Conservation (phyloP, 1,140 invertebrate genomes). For the Drosophila takahashii region DNA sequence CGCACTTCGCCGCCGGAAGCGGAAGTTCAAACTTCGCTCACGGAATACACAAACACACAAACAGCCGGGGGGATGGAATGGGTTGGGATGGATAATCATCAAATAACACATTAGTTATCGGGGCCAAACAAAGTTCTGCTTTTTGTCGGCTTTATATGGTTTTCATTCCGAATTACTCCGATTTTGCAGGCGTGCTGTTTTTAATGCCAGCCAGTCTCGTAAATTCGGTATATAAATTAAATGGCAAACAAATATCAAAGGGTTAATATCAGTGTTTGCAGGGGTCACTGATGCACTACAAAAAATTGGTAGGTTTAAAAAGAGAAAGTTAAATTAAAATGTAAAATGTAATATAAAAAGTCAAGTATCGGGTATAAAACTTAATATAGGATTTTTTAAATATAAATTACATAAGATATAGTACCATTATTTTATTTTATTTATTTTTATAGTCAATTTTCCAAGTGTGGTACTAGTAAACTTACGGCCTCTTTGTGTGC, state of each 20-base stretch:
- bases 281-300: conserved; percentile 24
- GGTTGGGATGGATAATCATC: conserved; percentile 48
- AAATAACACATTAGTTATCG: conserved; percentile 69
- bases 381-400: neutral
- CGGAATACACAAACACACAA: conserved; percentile 58
- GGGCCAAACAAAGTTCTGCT: conserved; percentile 50
- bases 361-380: too few species aligned
- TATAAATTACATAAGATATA: too few species aligned
- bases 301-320: neutral
- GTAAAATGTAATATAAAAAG: too few species aligned
- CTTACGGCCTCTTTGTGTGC: conserved; percentile 37
- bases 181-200: conserved; percentile 63
- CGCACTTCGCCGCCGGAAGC: conserved; percentile 28
- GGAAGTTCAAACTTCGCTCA: conserved; percentile 38
- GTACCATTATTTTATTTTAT: neutral
- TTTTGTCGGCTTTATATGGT: conserved; percentile 41
- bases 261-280: conserved; percentile 56
- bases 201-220: conserved; percentile 69
- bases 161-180: conserved; percentile 53
- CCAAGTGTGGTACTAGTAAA: conserved; percentile 3
- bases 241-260: conserved; percentile 73
- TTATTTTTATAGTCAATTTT: neutral
- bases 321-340: too few species aligned
- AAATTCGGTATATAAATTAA: conserved; percentile 77
- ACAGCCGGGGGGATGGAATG: conserved; percentile 5